These are phyloP conservation scores for Pararge aegeria DNA, from an alignment of 1,140 invertebrate genomes.

Conservation along the genomic window DNA sequence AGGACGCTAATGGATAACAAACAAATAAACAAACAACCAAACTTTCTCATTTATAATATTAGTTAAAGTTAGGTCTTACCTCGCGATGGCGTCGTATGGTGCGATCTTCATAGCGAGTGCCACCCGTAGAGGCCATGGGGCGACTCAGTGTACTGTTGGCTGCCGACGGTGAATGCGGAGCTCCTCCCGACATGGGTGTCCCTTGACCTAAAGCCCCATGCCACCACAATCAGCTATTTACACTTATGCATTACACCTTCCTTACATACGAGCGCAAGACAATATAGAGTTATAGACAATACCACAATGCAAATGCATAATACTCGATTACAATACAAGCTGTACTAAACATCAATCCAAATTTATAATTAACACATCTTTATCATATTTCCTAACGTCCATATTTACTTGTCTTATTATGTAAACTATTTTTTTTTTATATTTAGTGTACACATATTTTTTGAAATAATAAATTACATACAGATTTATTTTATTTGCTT, in stretches of 20 bases:
- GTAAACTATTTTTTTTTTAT: no score
- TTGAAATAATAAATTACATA: no score
- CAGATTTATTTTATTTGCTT: no score
- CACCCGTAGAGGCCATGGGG: conserved; percentile 96
- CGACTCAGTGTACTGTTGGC: conserved; percentile 96
- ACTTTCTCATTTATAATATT: no score
- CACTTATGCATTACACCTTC: not conserved
- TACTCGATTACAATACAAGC: no score
- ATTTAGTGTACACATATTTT: no score
- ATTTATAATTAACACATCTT: no score
- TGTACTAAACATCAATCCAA: no score
- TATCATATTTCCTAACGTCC: no score
- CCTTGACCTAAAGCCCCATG: conserved; percentile 49
- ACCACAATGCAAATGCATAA: not conserved
- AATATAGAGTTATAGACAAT: not conserved
- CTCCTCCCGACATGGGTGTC: conserved; percentile 73
- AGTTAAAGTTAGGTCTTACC: conserved; percentile 46
- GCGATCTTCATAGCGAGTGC: conserved; percentile 94
- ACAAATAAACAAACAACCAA: no score
- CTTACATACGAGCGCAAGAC: not conserved
- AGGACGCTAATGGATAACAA: no score
- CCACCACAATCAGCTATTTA: conserved; percentile 9
- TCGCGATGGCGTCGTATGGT: conserved; percentile 87
- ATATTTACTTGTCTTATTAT: no score
- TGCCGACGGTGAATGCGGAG: conserved; percentile 92